Evolutionary conservation across 2,113 vertebrate genomes (phyloP), one percentile per base, ranked within the genome.

Genomic region (Coreoperca whiteheadi): DNA sequence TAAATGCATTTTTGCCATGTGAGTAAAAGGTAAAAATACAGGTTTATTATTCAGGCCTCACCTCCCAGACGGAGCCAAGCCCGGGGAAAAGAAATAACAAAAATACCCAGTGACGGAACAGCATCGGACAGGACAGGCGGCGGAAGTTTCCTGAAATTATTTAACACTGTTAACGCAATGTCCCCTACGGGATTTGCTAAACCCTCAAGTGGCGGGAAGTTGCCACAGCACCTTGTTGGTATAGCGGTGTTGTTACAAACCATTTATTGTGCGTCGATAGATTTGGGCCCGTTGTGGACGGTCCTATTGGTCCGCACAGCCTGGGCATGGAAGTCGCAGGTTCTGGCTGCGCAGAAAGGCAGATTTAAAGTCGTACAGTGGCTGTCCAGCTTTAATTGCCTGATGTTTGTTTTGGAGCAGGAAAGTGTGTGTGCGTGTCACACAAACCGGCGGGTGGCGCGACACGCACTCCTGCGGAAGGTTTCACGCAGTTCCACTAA

Each of bases 1-100:
- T 37, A 32, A 46, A 56, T 50, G 51, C 20, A n/a, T 53, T 16
- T 53, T 8, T 3, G n/a, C 20, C 9, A 30, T 30, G 60, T 39
- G 18, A 86, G 46, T 61, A 28, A 66, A 72, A 43, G 39, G 60
- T 48, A 28, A 48, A 70, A 61, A 61, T 37, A 11, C 14, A 25
- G 50, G n/a, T n/a, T n/a, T n/a, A n/a, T n/a, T n/a, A n/a, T n/a
- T n/a, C n/a, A n/a, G n/a, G n/a, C n/a, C n/a, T 14, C 39, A 68
- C 39, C 53, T 61, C 15, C 1, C 5, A 46, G 39, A 60, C 6
- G 6, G 28, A 32, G 46, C 53, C 18, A n/a, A 37, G 53, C 53
- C 16, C 11, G 53, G 28, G 14, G 43, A 39, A 25, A 57, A n/a
- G 14, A n/a, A n/a, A n/a, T n/a, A n/a, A n/a, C 16, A 20, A 41